Evolutionary conservation across 2,113 vertebrate species (phyloP), one percentile per base, ranked within the genome.

Genomic region (Arenaria interpres): DNA sequence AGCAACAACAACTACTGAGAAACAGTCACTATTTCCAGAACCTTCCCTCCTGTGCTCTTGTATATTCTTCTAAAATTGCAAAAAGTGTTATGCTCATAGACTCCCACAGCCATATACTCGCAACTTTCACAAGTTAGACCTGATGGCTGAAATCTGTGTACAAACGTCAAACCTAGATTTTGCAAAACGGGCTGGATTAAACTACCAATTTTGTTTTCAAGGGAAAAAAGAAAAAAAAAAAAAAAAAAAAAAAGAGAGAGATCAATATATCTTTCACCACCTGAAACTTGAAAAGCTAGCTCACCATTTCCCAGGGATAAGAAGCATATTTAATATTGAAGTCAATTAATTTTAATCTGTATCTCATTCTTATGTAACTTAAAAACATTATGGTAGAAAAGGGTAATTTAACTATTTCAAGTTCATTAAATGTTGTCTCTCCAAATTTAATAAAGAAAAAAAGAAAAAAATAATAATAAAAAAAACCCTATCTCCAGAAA

Each of bases 151-250:
- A 60, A 91, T 37, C 72, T 5, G 2, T 6, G 4, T 13, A 33
- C 4, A 76, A 74, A 57, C 1, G 0, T 48, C 45, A 67, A 88
- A 63, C 9, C 3, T 51, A 12, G 51, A 72, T 67, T 90, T 71
- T 59, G 16, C 69, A 35, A 27, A 85, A 6, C 5, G 30, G 13
- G 27, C 10, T 69, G 20, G 37, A 77, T 57, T 59, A 56, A 92
- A 62, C 35, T n/a, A 41, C 4, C 8, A 68, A 32, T 21, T 75
- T 64, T 60, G 10, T 23, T 64, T 77, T 39, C 71, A 66, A 39
- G 39, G 1, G 4, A 5, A 1, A 46, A 9, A 1, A 0, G 5
- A 6, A 28, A 0, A 1, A 0, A 5, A 6, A 28, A 0, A 5
- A 7, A 28, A 41, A 30, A 66, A 54, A 66, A 14, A 27, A 32